phyloP scores from a whole-genome alignment of 2,888 invertebrate genomes.

The Linnaemya vulpina region DNA sequence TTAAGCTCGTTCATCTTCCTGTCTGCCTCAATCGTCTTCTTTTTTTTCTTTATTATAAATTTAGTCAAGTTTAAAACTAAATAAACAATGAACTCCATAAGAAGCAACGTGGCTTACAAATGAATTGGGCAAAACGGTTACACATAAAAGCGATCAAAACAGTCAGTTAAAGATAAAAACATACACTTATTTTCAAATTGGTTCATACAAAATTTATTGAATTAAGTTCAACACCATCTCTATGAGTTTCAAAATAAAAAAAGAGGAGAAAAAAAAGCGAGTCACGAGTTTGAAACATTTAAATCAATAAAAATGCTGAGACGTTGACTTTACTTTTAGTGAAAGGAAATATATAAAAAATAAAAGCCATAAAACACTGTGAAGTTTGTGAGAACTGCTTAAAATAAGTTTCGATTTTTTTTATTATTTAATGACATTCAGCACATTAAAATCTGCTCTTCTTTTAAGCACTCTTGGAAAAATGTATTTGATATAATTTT shows the following conservation, averaged over 20 bases:
- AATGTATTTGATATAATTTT: too few relatives aligned
- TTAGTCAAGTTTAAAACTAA: background rate
- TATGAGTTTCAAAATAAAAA: background rate
- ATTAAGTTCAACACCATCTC: conserved; percentile 62
- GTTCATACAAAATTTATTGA: conserved; percentile 67
- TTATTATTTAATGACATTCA: too few relatives aligned
- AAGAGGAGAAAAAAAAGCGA: conserved; percentile 14
- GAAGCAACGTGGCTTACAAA: conserved; percentile 33
- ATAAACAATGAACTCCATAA: background rate
- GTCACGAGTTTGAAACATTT: conserved; percentile 68
- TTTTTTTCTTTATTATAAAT: conserved; percentile 17
- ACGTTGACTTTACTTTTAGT: background rate
- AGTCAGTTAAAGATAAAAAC: too few relatives aligned
- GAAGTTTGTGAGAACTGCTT: background rate
- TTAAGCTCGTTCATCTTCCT: conserved; percentile 14
- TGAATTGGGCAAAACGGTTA: conserved; percentile 63
- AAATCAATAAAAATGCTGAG: conserved; percentile 47
- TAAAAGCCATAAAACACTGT: background rate
- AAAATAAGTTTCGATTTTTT: background rate
- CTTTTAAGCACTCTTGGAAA: too few relatives aligned
- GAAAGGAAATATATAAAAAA: conserved; percentile 41
- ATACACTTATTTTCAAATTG: conserved; percentile 66
- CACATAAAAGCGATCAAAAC: conserved; percentile 32
- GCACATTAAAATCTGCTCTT: too few relatives aligned
- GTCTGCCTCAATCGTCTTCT: background rate